Base-by-base conservation (phyloP, 2,797 vertebrate genomes). In the Falco novaeseelandiae region DNA sequence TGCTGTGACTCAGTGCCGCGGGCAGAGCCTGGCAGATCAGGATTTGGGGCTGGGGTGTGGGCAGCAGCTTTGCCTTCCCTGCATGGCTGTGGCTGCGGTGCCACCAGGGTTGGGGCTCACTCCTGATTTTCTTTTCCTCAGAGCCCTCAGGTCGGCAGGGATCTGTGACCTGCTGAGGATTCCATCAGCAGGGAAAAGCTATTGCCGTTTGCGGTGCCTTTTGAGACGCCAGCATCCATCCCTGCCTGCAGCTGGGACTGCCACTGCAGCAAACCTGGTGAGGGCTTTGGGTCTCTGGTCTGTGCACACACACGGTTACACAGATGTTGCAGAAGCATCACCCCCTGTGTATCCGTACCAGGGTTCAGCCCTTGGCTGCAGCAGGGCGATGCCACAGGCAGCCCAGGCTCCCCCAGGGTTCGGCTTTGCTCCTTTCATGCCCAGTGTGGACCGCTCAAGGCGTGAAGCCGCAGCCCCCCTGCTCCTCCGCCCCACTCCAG, bases 401-500 rank as follows among this genome's bases (percentile, higher is more conserved):
- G 51, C 70, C 29, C 48, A 30, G 74, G 32, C 32, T 69, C 62
- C 16, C 42, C 0, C 0, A 36, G 21, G 26, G 14, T 58, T 63
- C 14, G 2, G 19, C 54, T 89, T 79, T 66, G 9, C 73, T 89
- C 51, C 23, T 27, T 71, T 51, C 67, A 77, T 3, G 0, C 34
- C 10, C 5, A 0, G 1, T 3, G 19, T n/a, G 65, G 59, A 34
- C 0, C 3, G 40, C 25, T n/a, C 40, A 63, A 61, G 73, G 51
- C 1, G 4, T 0, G 49, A 87, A 85, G 30, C 71, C 0, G 0
- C 67, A 59, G 22, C n/a, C 82, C 54, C 23, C 34, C 0, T 44
- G 1, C 34, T 76, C 40, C 86, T 83, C 87, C 2, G 0, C 46
- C 8, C 34, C 0, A 3, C 70, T 84, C 0, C 0, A 3, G 55